Conservation (phyloP, 2,888 invertebrate genomes). For the Synergus japonicus region DNA sequence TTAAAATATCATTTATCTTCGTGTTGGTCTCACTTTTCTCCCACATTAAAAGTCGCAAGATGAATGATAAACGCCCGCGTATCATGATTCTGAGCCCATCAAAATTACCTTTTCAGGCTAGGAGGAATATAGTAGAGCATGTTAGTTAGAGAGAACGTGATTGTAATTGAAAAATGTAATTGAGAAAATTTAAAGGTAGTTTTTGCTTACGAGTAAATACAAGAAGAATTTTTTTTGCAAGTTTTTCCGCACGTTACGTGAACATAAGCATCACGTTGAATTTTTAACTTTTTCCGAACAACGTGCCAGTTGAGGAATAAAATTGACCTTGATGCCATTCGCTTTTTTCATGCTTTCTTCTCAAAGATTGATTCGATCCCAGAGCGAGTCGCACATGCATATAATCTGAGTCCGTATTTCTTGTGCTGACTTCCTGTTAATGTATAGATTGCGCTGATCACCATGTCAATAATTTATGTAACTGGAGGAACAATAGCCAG, state of each 20-base stretch:
- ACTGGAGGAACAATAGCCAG: neutral
- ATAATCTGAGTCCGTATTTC: neutral
- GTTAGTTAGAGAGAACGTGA: no score
- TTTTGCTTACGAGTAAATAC: no score
- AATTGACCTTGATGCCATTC: neutral
- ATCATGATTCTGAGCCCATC: neutral
- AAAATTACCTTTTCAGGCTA: constrained; percentile 7
- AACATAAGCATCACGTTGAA: no score
- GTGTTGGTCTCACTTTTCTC: constrained; percentile 34
- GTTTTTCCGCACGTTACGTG: no score
- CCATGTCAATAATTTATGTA: neutral
- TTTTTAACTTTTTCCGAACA: neutral
- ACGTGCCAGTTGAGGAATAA: neutral
- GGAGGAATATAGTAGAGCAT: neutral
- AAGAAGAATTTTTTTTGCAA: no score
- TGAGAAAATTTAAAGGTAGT: no score
- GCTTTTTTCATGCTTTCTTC: neutral
- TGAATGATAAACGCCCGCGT: neutral
- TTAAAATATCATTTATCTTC: constrained; percentile 66
- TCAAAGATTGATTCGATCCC: neutral
- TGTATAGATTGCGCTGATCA: neutral
- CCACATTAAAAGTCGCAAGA: constrained; percentile 35
- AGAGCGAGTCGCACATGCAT: neutral
- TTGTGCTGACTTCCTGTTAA: neutral
- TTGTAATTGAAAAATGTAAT: no score